phyloP scores from a whole-genome alignment of 2,797 vertebrate species.

The Xenops minutus region DNA sequence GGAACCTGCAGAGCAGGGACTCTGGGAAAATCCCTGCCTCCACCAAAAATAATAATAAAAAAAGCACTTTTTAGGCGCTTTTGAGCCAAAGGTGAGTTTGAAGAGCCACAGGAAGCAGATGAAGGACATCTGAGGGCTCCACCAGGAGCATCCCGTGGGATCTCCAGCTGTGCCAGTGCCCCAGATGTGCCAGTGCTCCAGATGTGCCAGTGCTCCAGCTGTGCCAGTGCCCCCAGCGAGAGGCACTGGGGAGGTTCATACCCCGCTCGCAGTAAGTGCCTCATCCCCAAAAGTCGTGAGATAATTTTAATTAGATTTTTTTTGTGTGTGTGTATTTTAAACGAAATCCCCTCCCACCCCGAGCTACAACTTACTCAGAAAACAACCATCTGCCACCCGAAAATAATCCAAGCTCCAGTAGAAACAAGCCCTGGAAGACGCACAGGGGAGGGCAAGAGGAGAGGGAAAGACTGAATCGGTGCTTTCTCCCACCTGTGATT shows the following conservation, averaged over 20 bases:
- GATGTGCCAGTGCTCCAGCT: background rate
- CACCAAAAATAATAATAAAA: too few species aligned
- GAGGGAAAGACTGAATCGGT: background rate
- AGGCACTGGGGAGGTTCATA: fast-evolving
- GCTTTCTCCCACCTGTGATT: background rate
- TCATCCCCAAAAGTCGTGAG: background rate
- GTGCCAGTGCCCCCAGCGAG: background rate
- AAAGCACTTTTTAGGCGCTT: background rate
- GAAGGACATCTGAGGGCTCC: background rate
- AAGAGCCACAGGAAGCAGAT: fast-evolving
- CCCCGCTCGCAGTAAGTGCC: fast-evolving
- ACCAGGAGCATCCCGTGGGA: background rate
- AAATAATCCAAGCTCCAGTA: background rate
- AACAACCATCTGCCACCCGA: background rate
- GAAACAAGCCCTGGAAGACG: background rate
- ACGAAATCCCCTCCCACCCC: background rate
- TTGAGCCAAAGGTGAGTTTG: background rate
- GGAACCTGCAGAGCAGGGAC: background rate
- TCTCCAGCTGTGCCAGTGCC: background rate
- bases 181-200: background rate
- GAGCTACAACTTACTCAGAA: background rate
- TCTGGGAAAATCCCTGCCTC: background rate
- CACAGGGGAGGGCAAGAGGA: background rate
- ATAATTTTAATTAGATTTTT: background rate
- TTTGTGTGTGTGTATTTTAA: background rate